A percentile compares a stretch with the other conserved stretches of the same genome.
Evolutionary conservation across 1,140 invertebrate species (phyloP).

Genomic region (Drosophila ironensis): DNA sequence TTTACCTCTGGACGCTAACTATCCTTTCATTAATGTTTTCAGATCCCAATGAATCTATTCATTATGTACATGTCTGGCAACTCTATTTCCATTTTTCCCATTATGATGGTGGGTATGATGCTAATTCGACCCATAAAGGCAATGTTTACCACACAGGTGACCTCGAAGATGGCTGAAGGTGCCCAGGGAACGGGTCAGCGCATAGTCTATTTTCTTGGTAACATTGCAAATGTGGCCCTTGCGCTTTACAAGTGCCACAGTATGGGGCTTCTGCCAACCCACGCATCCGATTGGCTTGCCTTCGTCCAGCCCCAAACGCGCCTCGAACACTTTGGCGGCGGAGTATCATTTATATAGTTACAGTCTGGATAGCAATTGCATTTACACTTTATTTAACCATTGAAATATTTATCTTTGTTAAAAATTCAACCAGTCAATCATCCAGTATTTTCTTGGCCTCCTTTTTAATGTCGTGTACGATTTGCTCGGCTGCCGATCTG

Average conservation of each 20-base stretch:
- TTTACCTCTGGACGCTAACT: not conserved
- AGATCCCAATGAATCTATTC: slow-evolving; percentile 98
- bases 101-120: slow-evolving; percentile 99
- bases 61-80: slow-evolving; percentile 99
- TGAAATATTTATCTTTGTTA: slow-evolving; percentile 45
- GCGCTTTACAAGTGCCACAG: slow-evolving; percentile 99
- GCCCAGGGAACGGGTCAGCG: slow-evolving; percentile 95
- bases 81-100: slow-evolving; percentile 99
- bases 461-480: slow-evolving; percentile 70
- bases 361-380: not conserved
- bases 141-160: slow-evolving; percentile 93
- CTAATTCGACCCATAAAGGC: slow-evolving; percentile 97
- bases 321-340: slow-evolving; percentile 94
- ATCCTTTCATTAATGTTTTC: slow-evolving; percentile 5
- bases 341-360: slow-evolving; percentile 85
- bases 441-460: slow-evolving; percentile 68
- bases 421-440: slow-evolving; percentile 52
- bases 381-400: slow-evolving; percentile 51
- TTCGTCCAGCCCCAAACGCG: slow-evolving; percentile 96
- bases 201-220: slow-evolving; percentile 96
- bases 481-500: slow-evolving; percentile 63
- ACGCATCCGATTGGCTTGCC: slow-evolving; percentile 99
- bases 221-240: slow-evolving; percentile 94
- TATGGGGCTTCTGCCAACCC: slow-evolving; percentile 98
- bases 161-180: slow-evolving; percentile 98